phyloP scores from a whole-genome alignment of 2,113 vertebrate species.

The Nesospiza acunhae region DNA sequence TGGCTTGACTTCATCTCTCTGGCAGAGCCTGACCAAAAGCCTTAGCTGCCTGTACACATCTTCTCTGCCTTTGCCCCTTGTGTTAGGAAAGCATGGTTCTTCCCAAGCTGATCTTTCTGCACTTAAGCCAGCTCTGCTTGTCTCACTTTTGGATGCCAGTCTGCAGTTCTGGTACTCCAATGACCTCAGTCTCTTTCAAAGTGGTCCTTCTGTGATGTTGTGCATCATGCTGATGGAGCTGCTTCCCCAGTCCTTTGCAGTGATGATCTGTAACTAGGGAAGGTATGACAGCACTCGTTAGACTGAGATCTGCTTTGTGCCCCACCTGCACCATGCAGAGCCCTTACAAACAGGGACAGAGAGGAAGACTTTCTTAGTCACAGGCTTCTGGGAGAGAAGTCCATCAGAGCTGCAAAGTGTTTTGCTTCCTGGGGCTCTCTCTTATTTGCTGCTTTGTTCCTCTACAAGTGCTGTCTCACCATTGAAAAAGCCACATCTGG shows the following conservation, averaged over 20 bases:
- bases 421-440: not conserved
- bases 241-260: not conserved
- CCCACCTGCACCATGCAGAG: not conserved
- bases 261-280: not conserved
- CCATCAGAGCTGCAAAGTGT: not conserved
- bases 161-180: not conserved
- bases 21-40: not conserved
- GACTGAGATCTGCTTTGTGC: not conserved
- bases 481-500: not conserved
- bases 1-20: not conserved
- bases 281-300: not conserved
- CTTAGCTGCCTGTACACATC: not conserved
- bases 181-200: not conserved
- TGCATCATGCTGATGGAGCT: not conserved
- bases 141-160: not conserved
- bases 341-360: not conserved
- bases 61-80: not conserved
- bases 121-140: not conserved
- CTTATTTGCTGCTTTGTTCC: not conserved
- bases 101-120: not conserved
- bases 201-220: not conserved
- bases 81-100: not conserved
- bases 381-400: not conserved
- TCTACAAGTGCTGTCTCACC: not conserved
- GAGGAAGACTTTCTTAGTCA: not conserved